Base-by-base conservation (phyloP, 2,113 vertebrate species). In the Promerops cafer region DNA sequence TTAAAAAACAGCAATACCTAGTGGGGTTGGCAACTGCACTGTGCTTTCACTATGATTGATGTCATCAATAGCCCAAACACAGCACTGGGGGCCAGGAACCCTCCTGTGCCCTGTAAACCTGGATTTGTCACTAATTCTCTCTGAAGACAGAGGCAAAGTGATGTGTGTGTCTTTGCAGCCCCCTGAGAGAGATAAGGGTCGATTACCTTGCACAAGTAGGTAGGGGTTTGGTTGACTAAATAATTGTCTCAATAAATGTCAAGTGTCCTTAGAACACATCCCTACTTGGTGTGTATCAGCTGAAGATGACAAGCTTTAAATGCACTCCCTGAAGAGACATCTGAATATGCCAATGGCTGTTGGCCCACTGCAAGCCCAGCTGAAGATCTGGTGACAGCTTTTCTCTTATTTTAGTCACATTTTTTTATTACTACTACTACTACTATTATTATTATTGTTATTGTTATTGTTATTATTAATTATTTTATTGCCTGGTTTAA, bases 21-120 rank as follows among this genome's bases (percentile, higher is more conserved):
- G 40, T 6, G 54, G 70, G 42, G 31, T 21, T 86, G 75, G 75
- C 44, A 83, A 57, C 37, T 71, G 68, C 53, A 17, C 64, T 77
- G 37, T 90, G 80, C 92, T 72, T 90, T 94, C 86, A 76, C 60
- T 87, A 16, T 90, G 93, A 96, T 75, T 95, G 93, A 95, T 96
- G 76, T 45, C 88, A 82, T 83, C 96, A 94, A 93, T 86, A 90
- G 53, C 52, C 90, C 71, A 90, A 95, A 93, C 92, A 94, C 60
- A 87, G 76, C 79, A 84, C 76, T 45, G 37, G 88, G 83, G 92
- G 49, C 60, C 83, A 87, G 68, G 59, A 91, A 66, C 77, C 63
- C 92, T 96, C 91, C 37, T 64, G 88, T 71, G 88, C 59, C 76
- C 88, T 95, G 79, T 92, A 95, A 96, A 87, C 52, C n/a, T 83